Conservation (phyloP, 2,888 invertebrate genomes). For the Aricia artaxerxes region DNA sequence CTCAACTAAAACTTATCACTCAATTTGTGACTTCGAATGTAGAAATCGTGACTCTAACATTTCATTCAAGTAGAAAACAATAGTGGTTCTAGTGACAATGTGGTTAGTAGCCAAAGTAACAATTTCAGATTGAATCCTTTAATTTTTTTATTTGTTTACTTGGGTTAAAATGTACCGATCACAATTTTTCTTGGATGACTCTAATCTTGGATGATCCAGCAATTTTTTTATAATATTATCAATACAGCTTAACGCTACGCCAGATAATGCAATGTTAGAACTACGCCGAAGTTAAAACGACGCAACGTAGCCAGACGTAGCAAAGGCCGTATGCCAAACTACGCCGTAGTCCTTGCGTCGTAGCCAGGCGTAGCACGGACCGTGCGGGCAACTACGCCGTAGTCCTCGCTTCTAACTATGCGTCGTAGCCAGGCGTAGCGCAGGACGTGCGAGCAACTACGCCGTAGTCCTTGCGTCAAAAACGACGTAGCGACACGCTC, state of each 20-base stretch:
- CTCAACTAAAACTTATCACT: not conserved
- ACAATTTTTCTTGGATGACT: not conserved
- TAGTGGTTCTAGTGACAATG: conserved; percentile 8
- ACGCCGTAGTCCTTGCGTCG: not conserved
- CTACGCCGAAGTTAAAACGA: not conserved
- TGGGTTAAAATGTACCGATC: not conserved
- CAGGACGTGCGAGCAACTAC: not conserved
- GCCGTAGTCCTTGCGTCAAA: not conserved
- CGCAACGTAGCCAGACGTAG: not conserved
- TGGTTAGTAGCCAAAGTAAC: not conserved
- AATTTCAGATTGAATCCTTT: not conserved
- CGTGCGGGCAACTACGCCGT: not conserved
- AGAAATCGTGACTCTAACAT: conserved; percentile 52
- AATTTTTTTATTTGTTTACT: no score
- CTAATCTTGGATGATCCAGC: no score
- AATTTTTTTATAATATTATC: not conserved
- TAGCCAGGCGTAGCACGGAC: not conserved
- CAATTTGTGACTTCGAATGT: conserved; percentile 32
- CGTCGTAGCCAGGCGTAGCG: not conserved
- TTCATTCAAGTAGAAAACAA: not conserved
- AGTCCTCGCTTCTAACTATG: not conserved
- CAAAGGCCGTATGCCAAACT: not conserved
- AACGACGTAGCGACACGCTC: not conserved
- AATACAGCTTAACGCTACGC: not conserved
- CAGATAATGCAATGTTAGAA: not conserved